These are phyloP conservation scores for Peromyscus maniculatus DNA, from an alignment of 2,113 vertebrate species.

Conservation along the genomic window DNA sequence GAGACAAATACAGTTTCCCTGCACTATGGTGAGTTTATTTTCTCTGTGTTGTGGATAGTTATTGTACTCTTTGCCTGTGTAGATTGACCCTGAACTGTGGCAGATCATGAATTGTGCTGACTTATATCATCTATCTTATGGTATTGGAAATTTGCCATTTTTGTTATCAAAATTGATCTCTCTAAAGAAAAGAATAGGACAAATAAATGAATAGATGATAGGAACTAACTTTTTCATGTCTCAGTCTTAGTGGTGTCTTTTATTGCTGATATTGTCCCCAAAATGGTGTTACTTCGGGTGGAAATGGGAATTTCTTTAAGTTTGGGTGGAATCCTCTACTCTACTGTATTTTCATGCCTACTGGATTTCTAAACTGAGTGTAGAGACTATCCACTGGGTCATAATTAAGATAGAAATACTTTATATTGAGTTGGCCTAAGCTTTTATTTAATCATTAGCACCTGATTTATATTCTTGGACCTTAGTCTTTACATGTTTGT, in stretches of 20 bases:
- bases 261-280: not conserved
- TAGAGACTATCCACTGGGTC: not conserved
- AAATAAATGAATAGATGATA: not conserved
- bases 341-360: not conserved
- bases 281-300: not conserved
- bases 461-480: not conserved
- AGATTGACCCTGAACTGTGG: not conserved
- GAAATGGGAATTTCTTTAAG: not conserved
- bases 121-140: not conserved
- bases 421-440: not conserved
- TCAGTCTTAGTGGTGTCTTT: not conserved
- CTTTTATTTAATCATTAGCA: not conserved
- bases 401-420: not conserved
- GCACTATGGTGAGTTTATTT: not conserved
- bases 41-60: not conserved
- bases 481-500: not conserved
- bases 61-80: fast-evolving
- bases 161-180: not conserved
- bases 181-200: not conserved
- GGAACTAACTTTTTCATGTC: not conserved
- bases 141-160: not conserved
- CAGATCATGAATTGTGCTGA: not conserved
- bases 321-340: not conserved
- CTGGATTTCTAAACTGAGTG: not conserved
- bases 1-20: not conserved